Evolutionary conservation across 2,113 vertebrate species (phyloP).

Genomic region (Barnardius zonarius): DNA sequence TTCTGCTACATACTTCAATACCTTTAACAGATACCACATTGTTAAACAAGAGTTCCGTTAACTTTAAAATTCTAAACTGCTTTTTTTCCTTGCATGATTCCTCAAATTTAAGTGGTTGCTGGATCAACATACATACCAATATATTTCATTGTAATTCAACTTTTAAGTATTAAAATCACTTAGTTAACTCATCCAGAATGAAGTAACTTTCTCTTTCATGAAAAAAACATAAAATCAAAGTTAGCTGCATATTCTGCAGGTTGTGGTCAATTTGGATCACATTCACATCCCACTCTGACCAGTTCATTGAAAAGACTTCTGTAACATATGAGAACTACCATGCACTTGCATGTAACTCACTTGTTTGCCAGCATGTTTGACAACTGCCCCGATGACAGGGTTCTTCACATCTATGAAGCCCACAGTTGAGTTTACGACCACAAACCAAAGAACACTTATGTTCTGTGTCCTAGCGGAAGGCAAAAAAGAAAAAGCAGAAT

Average conservation of each 20-base stretch:
- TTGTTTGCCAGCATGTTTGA: constrained; percentile 96
- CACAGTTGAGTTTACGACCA: constrained; percentile 94
- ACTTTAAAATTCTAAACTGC: not conserved
- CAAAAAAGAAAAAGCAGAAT: not conserved
- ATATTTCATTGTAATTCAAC: not conserved
- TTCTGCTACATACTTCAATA: not conserved
- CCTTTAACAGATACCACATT: not conserved
- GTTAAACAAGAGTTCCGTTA: not conserved
- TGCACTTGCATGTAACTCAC: constrained; percentile 74
- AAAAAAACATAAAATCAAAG: not conserved
- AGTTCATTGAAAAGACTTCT: not conserved
- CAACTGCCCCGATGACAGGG: constrained; percentile 96
- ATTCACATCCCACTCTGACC: not conserved
- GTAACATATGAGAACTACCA: not conserved
- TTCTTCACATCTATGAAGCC: constrained; percentile 95
- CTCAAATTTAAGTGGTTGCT: not conserved
- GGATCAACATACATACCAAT: not conserved
- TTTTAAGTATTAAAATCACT: not conserved
- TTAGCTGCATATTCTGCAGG: not conserved
- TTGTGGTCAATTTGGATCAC: not conserved
- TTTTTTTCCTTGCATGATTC: not conserved
- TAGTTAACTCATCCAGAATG: not conserved
- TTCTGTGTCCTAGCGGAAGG: constrained; percentile 78
- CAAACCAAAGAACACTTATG: constrained; percentile 94
- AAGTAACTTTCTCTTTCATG: not conserved